phyloP scores from a whole-genome alignment of 2,113 vertebrate species.

The Atlantisia rogersi region DNA sequence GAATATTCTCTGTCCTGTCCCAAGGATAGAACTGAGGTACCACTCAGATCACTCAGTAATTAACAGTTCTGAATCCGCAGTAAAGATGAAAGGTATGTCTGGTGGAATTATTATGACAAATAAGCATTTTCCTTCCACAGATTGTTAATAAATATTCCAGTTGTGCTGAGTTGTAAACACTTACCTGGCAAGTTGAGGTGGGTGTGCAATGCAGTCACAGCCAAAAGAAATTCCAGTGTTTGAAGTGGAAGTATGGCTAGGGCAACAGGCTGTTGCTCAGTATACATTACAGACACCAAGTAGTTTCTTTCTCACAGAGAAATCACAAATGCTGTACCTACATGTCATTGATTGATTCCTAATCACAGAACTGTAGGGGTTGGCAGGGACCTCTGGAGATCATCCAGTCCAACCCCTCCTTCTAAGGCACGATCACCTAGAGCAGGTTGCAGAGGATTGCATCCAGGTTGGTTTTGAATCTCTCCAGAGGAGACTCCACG shows the following conservation, averaged over 20 bases:
- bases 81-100: neutral
- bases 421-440: too few relatives aligned
- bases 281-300: neutral
- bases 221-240: neutral
- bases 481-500: too few relatives aligned
- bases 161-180: neutral
- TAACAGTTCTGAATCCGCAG: neutral
- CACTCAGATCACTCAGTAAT: neutral
- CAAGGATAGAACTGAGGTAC: neutral
- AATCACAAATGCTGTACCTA: neutral
- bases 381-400: too few relatives aligned
- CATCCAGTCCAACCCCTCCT: too few relatives aligned
- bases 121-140: neutral
- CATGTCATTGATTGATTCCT: accelerated
- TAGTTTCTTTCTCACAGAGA: neutral
- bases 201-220: accelerated
- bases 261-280: neutral
- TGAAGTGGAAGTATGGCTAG: neutral
- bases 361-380: neutral
- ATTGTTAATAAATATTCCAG: neutral
- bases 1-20: neutral
- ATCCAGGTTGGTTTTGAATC: too few relatives aligned
- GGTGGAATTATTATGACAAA: neutral
- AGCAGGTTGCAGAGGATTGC: too few relatives aligned
- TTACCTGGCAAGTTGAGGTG: neutral